Evolutionary conservation across 1,140 invertebrate species (phyloP).

Genomic region (Dreissena rostriformis): DNA sequence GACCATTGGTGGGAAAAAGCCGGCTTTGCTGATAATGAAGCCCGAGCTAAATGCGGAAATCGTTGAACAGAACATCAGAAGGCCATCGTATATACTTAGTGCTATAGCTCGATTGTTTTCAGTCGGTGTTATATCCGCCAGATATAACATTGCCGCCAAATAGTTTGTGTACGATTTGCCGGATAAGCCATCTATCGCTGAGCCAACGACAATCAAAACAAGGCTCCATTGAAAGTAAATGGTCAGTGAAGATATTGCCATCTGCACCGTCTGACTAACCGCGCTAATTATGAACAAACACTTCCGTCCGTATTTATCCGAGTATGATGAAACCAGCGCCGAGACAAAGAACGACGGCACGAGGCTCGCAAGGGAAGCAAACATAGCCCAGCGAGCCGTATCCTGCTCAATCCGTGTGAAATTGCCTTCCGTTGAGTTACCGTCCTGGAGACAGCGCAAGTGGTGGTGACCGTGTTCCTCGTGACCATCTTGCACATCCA

Average conservation of each 20-base stretch:
- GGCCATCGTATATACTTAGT: not conserved
- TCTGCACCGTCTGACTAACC: not conserved
- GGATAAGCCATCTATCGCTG: conserved; percentile 1
- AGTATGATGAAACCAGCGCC: not conserved
- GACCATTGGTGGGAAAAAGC: conserved; percentile 10
- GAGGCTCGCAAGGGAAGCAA: not conserved
- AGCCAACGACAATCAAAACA: conserved; percentile 8
- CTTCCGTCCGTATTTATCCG: conserved; percentile 24
- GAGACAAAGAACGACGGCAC: not conserved
- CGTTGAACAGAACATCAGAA: not conserved
- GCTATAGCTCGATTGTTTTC: conserved; percentile 25
- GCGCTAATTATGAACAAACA: not conserved
- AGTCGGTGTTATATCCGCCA: conserved; percentile 38
- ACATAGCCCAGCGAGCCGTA: conserved; percentile 42
- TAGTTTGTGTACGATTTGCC: not conserved
- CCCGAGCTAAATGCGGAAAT: conserved; percentile 6
- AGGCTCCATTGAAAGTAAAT: conserved; percentile 30
- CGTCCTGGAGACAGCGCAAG: conserved; percentile 2
- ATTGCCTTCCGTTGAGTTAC: conserved; percentile 6
- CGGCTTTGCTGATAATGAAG: conserved; percentile 20
- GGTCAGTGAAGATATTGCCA: not conserved
- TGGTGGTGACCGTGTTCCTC: not conserved
- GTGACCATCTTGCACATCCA: not conserved
- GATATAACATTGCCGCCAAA: conserved; percentile 18
- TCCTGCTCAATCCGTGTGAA: conserved; percentile 11